These are phyloP conservation scores for Drosophila fulvimacula DNA, from an alignment of 2,888 invertebrate species.

Conservation along the genomic window DNA sequence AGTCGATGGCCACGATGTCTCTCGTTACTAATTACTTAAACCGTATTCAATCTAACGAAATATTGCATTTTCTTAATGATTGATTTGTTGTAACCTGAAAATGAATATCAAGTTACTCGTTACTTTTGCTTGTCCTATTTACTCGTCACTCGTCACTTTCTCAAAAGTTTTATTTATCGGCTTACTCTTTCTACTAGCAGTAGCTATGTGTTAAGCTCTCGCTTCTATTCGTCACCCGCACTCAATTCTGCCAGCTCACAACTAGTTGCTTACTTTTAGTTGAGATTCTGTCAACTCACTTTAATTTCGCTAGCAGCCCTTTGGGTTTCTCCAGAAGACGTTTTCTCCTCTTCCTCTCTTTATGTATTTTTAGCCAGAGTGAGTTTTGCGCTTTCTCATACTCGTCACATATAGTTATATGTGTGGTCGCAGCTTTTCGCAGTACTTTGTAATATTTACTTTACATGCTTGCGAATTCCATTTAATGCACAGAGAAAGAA, in stretches of 20 bases:
- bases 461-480: conserved; percentile 57
- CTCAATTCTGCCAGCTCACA: neutral
- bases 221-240: neutral
- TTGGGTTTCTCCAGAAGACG: conserved; percentile 24
- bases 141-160: neutral
- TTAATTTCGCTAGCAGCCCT: conserved; percentile 2
- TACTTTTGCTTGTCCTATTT: neutral
- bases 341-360: conserved; percentile 7
- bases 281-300: neutral
- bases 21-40: neutral
- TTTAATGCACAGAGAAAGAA: conserved; percentile 21
- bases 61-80: neutral
- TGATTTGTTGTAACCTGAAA: too few species aligned
- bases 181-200: too few species aligned
- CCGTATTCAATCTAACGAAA: neutral
- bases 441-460: conserved; percentile 54
- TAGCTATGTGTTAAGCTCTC: neutral
- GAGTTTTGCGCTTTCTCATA: conserved; percentile 36
- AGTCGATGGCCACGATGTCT: neutral
- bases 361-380: conserved; percentile 35
- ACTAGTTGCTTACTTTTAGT: conserved; percentile 5
- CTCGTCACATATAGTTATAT: conserved; percentile 27
- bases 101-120: neutral
- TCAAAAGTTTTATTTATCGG: too few species aligned
- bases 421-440: conserved; percentile 38